Evolutionary conservation across 1,140 invertebrate genomes (phyloP), one percentile per base, ranked within the genome.

Genomic region (Cyclargus thomasi): DNA sequence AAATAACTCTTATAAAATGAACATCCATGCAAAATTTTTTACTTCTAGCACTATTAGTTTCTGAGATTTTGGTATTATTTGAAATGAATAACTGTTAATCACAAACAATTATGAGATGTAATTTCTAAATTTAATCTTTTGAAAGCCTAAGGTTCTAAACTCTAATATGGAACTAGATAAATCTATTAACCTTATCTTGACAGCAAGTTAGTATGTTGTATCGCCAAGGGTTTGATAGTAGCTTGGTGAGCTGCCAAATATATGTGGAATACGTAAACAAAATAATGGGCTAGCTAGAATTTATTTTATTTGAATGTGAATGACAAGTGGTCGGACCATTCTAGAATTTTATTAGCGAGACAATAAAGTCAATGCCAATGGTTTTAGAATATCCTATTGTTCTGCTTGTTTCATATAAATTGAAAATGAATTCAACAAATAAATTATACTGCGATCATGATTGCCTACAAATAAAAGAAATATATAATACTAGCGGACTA

Each of bases 171-270:
- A 47, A 16, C 14, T 47, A 47, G 0, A 47, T 47, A 14, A 47
- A 47, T 47, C 39, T 47, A 47, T 47, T 47, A 16, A 16, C 39
- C 39, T 47, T 47, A 14, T 47, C 39, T 47, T 47, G 39, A 47
- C 20, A 18, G 21, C 18, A 20, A 11, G 10, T 21, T 59, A 20
- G 20, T 59, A 20, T 17, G 55, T 59, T 21, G 55, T 20, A 59
- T 59, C 20, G 20, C 20, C 11, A 20, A 59, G 11, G 55, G 55
- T 59, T 59, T 59, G 55, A 59, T 59, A 20, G 18, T 17, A 59
- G 18, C 17, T 59, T 59, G 55, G 55, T 59, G 20, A 20, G 55
- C 20, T 59, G 55, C 55, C 55, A 59, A 59, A 59, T 59, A 57
- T 57, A 21, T 59, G 20, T 11, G 18, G 55, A 59, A 59, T 22